These are phyloP conservation scores for Lamellibrachia satsuma DNA, from an alignment of 2,888 invertebrate species.

Conservation along the genomic window DNA sequence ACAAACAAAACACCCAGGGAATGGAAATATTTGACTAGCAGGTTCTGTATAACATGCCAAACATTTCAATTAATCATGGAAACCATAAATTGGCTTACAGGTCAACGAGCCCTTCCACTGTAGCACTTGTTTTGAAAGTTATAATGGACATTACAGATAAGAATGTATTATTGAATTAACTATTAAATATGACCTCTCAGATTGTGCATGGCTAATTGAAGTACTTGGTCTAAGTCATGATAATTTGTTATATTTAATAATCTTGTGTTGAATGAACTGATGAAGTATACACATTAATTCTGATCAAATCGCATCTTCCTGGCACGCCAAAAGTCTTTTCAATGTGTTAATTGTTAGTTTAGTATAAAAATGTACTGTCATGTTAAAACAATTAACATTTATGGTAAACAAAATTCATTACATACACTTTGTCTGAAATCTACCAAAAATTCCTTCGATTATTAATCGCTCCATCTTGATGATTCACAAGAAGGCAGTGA, in stretches of 20 bases:
- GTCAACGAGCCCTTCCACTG: neutral
- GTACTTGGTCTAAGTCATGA: neutral
- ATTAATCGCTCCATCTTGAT: neutral
- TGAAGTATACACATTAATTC: neutral
- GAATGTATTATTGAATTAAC: too few species aligned
- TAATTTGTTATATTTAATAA: neutral
- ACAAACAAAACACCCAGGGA: neutral
- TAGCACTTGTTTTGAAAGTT: neutral
- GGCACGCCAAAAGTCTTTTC: neutral
- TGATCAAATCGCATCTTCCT: neutral
- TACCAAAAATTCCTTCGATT: neutral
- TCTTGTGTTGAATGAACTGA: neutral
- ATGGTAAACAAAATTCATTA: neutral
- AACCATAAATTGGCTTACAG: neutral
- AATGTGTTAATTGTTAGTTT: neutral
- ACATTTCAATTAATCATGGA: neutral
- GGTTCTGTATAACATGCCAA: neutral
- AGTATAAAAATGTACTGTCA: neutral
- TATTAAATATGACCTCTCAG: too few species aligned
- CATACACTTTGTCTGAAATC: neutral
- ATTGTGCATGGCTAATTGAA: neutral
- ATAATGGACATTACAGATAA: neutral
- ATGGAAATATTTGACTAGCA: neutral
- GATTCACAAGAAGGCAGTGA: neutral
- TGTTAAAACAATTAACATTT: neutral